phyloP scores from a whole-genome alignment of 2,113 vertebrate species.

The Eulemur macaco region DNA sequence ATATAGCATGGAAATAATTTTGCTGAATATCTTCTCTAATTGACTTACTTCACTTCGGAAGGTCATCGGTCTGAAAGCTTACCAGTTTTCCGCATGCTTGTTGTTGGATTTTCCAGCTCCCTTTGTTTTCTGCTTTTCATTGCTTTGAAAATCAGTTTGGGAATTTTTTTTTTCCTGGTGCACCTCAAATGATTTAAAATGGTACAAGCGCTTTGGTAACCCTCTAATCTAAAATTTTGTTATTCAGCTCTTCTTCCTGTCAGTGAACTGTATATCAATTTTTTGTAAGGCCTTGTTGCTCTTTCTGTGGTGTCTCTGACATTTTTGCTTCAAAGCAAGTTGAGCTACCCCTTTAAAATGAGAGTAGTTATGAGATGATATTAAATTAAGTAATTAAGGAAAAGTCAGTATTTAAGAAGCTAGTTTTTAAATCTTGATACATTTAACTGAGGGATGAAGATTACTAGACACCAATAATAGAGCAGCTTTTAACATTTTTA shows the following conservation, averaged over 20 bases:
- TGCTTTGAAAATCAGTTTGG: constrained; percentile 24
- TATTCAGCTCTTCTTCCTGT: background rate
- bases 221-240: background rate
- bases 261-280: background rate
- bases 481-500: background rate
- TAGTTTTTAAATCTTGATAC: constrained; percentile 7
- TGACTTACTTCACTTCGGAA: background rate
- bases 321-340: background rate
- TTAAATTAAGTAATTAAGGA: background rate
- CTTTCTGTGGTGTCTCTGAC: background rate
- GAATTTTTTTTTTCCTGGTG: background rate
- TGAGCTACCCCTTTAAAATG: background rate
- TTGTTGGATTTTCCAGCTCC: background rate
- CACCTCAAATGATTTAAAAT: background rate
- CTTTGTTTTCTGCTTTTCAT: background rate
- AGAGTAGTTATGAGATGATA: background rate
- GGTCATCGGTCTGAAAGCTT: background rate
- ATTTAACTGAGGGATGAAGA: background rate
- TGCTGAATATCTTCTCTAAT: background rate
- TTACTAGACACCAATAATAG: background rate
- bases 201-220: background rate
- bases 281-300: background rate
- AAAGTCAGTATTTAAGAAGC: background rate
- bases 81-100: background rate
- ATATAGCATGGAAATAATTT: background rate